A percentile compares a stretch with the other conserved stretches of the same genome.
These are phyloP conservation scores for Lasioglossum marginatum DNA, from an alignment of 2,888 invertebrate genomes.

Conservation along the genomic window DNA sequence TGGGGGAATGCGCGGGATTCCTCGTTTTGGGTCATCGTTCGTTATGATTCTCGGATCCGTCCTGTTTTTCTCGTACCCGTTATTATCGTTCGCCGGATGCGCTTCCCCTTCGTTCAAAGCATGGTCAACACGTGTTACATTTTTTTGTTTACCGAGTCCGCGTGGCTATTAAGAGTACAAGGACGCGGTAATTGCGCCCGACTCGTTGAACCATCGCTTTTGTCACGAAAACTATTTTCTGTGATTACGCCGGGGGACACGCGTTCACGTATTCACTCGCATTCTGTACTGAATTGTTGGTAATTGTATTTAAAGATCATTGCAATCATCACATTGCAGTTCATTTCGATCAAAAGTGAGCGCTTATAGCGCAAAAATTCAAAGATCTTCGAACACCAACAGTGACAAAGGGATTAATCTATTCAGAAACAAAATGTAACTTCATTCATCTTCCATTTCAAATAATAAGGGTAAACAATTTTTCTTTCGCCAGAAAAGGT, in stretches of 20 bases:
- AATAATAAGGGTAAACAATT: not conserved
- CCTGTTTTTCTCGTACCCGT: conserved; percentile 50
- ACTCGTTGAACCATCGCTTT: not conserved
- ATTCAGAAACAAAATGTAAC: not conserved
- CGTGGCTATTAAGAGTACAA: conserved; percentile 31
- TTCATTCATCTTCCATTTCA: not conserved
- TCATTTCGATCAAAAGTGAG: not conserved
- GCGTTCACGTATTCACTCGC: not conserved
- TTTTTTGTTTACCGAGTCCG: conserved; percentile 50
- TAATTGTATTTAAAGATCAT: too few relatives aligned
- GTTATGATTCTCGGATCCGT: conserved; percentile 62
- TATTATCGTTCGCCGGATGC: conserved; percentile 53
- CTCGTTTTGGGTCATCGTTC: conserved; percentile 64
- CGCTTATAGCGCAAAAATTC: not conserved
- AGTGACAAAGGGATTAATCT: too few relatives aligned
- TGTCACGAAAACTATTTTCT: not conserved
- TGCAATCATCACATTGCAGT: not conserved
- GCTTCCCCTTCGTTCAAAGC: conserved; percentile 40
- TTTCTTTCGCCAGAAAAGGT: not conserved
- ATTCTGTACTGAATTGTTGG: not conserved
- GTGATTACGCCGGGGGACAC: not conserved
- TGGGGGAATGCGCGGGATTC: conserved; percentile 52
- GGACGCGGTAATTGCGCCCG: not conserved
- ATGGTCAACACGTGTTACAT: conserved; percentile 46
- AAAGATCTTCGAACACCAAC: too few relatives aligned